Evolutionary conservation across 37 sponge, comb jelly and placozoan genomes (phyloP).

Genomic region (Hexactinellida sp.): DNA sequence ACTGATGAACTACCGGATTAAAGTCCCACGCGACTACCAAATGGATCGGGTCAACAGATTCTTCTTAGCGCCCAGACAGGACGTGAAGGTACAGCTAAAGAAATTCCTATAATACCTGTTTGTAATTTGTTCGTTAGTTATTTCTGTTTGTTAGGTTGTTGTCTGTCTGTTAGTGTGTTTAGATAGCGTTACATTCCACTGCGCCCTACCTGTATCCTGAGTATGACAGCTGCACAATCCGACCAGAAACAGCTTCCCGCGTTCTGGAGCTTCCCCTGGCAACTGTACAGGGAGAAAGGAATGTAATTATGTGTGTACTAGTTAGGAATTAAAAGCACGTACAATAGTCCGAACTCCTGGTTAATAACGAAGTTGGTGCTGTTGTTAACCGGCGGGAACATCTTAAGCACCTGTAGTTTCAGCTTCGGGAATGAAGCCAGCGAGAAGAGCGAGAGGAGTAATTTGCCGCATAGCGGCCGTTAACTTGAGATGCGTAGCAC

Average conservation of each 20-base stretch:
- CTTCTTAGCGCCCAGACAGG: too few relatives aligned
- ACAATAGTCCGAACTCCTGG: constrained; percentile 78
- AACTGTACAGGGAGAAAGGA: constrained; percentile 27
- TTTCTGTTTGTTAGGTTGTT: too few relatives aligned
- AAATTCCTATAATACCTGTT: too few relatives aligned
- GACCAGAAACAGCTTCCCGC: constrained; percentile 72
- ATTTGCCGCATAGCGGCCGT: too few relatives aligned
- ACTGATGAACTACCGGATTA: too few relatives aligned
- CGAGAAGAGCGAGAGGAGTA: constrained; percentile 78
- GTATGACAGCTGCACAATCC: constrained; percentile 58
- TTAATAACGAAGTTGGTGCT: constrained; percentile 50
- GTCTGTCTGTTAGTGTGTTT: too few relatives aligned
- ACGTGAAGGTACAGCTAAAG: too few relatives aligned
- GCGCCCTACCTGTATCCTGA: constrained; percentile 77
- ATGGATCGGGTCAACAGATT: too few relatives aligned
- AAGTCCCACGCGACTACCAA: too few relatives aligned
- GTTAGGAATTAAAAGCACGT: constrained; percentile 13
- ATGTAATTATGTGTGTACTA: neutral
- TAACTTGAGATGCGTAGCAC: too few relatives aligned
- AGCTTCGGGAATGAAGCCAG: constrained; percentile 58
- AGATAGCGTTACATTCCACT: too few relatives aligned
- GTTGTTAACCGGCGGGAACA: constrained; percentile 33
- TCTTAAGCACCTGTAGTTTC: constrained; percentile 65
- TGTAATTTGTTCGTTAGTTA: too few relatives aligned
- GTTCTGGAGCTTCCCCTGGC: constrained; percentile 62